Conservation (phyloP, 2,797 vertebrate species). For the Bucorvus abyssinicus region DNA sequence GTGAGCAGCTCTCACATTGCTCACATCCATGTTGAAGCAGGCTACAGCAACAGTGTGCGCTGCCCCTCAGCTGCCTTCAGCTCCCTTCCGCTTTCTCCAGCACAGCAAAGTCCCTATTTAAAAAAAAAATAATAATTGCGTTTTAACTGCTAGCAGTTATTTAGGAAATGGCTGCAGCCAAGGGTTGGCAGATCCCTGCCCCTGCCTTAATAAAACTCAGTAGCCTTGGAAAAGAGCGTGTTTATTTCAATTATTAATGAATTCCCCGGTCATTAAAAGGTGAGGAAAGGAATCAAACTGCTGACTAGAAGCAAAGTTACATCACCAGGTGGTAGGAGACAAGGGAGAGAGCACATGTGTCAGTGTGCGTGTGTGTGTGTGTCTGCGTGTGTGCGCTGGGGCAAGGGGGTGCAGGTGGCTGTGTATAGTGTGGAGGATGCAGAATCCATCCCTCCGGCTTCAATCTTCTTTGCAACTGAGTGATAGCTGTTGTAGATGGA, state of each 20-base stretch:
- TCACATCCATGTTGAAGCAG: fast-evolving
- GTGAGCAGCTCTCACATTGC: background rate
- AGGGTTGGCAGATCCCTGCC: constrained; percentile 67
- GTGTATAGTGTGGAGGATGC: fast-evolving
- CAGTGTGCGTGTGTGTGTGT: background rate
- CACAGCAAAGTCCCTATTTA: constrained; percentile 1
- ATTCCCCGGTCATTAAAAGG: constrained; percentile 71
- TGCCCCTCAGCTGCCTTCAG: background rate
- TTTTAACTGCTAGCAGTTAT: constrained; percentile 70
- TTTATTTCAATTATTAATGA: constrained; percentile 76
- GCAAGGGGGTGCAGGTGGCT: fast-evolving
- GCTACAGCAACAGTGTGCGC: fast-evolving
- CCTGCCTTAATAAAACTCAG: constrained; percentile 67
- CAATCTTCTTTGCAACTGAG: background rate
- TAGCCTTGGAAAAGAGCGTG: constrained; percentile 56
- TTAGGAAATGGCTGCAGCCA: constrained; percentile 67
- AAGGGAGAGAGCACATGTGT: background rate
- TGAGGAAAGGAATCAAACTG: constrained; percentile 61
- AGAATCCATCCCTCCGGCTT: background rate
- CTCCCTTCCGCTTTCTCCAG: constrained; percentile 7
- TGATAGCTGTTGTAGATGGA: fast-evolving
- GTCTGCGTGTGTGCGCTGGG: background rate
- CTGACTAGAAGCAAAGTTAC: constrained; percentile 16
- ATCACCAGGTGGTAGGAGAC: constrained; percentile 44
- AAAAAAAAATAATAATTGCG: constrained; percentile 21